phyloP scores from a whole-genome alignment of 1,140 invertebrate species.

The Zophobas atratus region DNA sequence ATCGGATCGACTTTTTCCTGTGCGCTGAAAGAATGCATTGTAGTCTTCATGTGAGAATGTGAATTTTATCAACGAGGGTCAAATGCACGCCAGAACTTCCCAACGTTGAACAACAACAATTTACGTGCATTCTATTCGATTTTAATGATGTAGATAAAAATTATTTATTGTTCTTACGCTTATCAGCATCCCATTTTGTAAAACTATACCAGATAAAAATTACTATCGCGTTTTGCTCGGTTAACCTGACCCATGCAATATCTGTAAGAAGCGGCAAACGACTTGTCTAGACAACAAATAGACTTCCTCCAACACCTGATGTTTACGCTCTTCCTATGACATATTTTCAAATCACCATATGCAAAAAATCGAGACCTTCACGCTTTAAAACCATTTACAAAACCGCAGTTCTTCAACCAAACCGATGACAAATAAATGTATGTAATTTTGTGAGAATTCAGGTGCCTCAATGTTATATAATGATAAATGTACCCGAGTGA shows the following conservation, averaged over 20 bases:
- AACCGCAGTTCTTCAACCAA: constrained; percentile 15
- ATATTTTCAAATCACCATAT: background rate
- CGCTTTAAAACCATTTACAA: background rate
- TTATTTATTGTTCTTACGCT: background rate
- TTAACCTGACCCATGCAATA: no score
- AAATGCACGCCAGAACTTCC: background rate
- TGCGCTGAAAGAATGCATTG: no score
- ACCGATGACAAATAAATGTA: background rate
- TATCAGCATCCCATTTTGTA: background rate
- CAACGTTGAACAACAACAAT: constrained; percentile 1
- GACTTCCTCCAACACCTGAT: no score
- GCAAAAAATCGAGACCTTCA: background rate
- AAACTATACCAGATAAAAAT: background rate
- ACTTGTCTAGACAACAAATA: no score
- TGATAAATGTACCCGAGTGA: constrained; percentile 4
- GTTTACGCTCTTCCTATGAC: no score
- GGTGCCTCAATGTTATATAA: constrained; percentile 18
- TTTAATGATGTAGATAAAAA: background rate
- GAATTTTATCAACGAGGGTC: constrained; percentile 26
- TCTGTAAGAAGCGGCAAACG: no score
- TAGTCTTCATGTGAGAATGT: constrained; percentile 5
- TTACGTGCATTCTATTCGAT: background rate
- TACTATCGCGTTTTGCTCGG: no score
- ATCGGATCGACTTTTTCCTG: background rate
- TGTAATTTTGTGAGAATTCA: constrained; percentile 21